Evolutionary conservation across 2,113 vertebrate genomes (phyloP), one percentile per base, ranked within the genome.

Genomic region (Sorex fumeus): DNA sequence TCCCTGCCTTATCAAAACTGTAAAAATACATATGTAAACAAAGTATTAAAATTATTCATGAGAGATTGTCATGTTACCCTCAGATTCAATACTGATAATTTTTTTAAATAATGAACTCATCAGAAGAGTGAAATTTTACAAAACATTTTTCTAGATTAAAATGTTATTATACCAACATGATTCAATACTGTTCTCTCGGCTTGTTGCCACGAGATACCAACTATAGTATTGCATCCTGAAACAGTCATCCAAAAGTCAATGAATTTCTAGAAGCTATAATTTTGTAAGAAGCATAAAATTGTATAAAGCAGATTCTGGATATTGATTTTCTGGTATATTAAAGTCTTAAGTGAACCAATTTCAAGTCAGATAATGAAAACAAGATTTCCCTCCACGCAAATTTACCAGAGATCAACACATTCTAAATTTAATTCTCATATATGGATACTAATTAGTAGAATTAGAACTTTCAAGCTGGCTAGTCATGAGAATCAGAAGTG

Each of bases 311-410:
- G 93, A 93, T 96, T 94, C 74, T 71, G 93, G 96, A 91, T 97
- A 97, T 87, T 71, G 82, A 95, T 97, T 97, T 97, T 96, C 71
- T 96, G 23, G 64, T 93, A 85, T 95, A 97, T 96, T 97, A 96
- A 97, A 97, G 95, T 93, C 64, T 87, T 69, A 97, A 96, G 66
- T 47, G 78, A 97, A 67, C 6, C 81, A 93, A 96, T 72, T 94
- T 96, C 90, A 96, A 93, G 93, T 80, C 88, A 30, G 83, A 95
- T 79, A 91, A 77, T 94, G 78, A 95, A 97, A 96, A 97, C 36
- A 96, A 93, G 93, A 77, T 84, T 95, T 85, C 3, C 67, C 60
- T 91, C 72, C 21, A 80, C 83, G 93, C 50, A 96, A 83, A 74
- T 95, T 94, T 78, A 88, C 34, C 80, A 64, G 77, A 94, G 97